A percentile compares a stretch with the other conserved stretches of the same genome.
These are phyloP conservation scores for Allolobophora icterica DNA, from an alignment of 2,888 invertebrate species.

Conservation along the genomic window DNA sequence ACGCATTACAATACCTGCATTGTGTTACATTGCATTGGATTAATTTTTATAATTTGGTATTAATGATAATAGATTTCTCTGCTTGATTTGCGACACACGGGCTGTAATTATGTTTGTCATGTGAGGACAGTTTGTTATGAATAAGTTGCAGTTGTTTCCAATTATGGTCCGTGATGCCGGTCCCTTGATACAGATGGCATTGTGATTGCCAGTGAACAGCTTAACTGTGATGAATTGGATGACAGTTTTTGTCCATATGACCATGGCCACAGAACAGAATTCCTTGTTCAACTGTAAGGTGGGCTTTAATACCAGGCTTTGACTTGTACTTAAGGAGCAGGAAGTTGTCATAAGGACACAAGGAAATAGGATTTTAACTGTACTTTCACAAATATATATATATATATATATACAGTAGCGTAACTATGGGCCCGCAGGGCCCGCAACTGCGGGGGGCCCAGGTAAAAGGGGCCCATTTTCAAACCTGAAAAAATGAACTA, in stretches of 20 bases:
- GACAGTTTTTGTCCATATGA: neutral
- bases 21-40: neutral
- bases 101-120: conserved; percentile 11
- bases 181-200: neutral
- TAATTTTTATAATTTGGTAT: neutral
- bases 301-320: too few relatives aligned
- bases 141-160: neutral
- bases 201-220: neutral
- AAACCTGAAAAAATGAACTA: too few relatives aligned
- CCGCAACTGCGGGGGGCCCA: too few relatives aligned
- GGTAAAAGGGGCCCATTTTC: too few relatives aligned
- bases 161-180: neutral
- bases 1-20: too few relatives aligned
- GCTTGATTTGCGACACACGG: neutral
- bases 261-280: neutral
- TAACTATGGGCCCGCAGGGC: too few relatives aligned
- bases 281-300: too few relatives aligned
- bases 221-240: neutral
- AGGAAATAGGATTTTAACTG: neutral
- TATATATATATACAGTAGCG: too few relatives aligned
- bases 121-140: neutral
- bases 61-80: neutral
- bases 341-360: too few relatives aligned
- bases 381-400: neutral
- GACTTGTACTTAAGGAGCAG: too few relatives aligned